These are phyloP conservation scores for Himantopus leucocephalus DNA, from an alignment of 2,113 vertebrate genomes.

Conservation along the genomic window DNA sequence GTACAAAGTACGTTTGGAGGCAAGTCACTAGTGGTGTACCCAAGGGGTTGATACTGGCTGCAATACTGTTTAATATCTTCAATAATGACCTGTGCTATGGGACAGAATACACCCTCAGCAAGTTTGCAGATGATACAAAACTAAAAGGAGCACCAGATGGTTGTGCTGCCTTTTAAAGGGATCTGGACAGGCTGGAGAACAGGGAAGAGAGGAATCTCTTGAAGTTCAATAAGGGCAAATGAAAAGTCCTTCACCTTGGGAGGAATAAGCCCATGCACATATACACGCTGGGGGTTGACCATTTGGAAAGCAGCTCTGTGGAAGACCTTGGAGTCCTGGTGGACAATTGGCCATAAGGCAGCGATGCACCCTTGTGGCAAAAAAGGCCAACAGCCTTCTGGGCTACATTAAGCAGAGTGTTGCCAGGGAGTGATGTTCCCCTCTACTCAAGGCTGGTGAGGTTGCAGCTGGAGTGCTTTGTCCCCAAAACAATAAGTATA, in stretches of 20 bases:
- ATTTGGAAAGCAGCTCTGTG: not conserved
- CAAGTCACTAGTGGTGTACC: not conserved
- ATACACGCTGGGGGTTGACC: fast-evolving
- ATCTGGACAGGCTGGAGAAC: not conserved
- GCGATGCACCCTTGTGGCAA: not conserved
- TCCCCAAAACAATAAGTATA: not conserved
- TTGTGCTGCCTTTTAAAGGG: not conserved
- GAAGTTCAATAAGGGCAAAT: not conserved
- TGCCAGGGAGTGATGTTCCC: not conserved
- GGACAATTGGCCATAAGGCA: not conserved
- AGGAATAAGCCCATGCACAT: not conserved
- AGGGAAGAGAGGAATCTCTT: not conserved
- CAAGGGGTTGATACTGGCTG: not conserved
- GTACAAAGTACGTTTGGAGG: not conserved
- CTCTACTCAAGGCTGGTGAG: not conserved
- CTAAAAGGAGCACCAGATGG: not conserved
- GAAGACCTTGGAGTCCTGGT: not conserved
- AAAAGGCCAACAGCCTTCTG: not conserved
- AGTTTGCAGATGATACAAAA: not conserved
- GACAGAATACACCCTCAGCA: not conserved
- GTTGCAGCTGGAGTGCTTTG: not conserved
- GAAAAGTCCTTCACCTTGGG: not conserved
- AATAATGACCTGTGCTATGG: not conserved
- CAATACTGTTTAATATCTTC: not conserved
- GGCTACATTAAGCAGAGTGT: not conserved